Percentiles rank a stretch among this genome's conserved stretches.
Evolutionary conservation across 2,888 invertebrate species (phyloP).

Genomic region (Ommatoiulus sabulosus): DNA sequence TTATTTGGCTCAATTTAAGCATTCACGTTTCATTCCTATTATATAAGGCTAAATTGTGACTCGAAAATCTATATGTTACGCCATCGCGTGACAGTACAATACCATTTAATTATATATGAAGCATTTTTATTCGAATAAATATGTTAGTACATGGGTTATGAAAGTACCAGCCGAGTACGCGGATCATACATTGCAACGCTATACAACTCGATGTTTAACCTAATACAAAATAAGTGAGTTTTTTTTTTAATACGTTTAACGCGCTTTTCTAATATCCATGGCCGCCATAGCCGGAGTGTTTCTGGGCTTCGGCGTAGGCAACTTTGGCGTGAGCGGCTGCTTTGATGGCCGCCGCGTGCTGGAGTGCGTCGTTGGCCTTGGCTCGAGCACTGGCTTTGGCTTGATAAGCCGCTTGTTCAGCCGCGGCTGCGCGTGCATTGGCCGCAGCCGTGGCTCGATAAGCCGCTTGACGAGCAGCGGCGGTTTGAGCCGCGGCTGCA

Average conservation of each 20-base stretch:
- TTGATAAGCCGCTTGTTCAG: conserved; percentile 51
- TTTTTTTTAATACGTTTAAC: no score
- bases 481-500: conserved; percentile 52
- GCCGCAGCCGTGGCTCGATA: conserved; percentile 46
- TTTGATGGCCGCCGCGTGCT: conserved; percentile 44
- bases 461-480: conserved; percentile 52
- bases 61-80: no score
- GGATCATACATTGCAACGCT: background rate
- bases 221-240: background rate
- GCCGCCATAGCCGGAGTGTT: background rate
- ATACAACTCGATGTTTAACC: no score
- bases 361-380: conserved; percentile 26
- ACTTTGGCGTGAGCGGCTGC: conserved; percentile 51
- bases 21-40: no score
- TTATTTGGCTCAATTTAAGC: no score
- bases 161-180: background rate
- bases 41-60: no score
- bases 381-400: conserved; percentile 35
- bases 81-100: no score
- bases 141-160: background rate
- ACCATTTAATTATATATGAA: background rate
- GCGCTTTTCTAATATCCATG: background rate
- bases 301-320: conserved; percentile 42
- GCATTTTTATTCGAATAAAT: background rate
- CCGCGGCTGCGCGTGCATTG: conserved; percentile 35